These are phyloP conservation scores for Lycaon pictus DNA, from an alignment of 2,113 vertebrate genomes.

Conservation along the genomic window DNA sequence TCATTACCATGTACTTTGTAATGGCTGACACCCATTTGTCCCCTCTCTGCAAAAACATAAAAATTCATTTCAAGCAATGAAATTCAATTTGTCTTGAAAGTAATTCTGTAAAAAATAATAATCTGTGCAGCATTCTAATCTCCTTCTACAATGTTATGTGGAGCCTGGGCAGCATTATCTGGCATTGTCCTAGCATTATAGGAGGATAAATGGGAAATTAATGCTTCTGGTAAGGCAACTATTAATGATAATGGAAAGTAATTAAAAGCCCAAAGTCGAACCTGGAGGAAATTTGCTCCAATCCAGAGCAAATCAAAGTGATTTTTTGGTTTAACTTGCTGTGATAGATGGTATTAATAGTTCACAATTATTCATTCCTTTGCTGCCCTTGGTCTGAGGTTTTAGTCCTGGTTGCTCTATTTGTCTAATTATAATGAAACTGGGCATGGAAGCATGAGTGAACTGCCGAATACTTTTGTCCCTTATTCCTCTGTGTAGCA, in stretches of 20 bases:
- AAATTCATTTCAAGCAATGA: constrained; percentile 63
- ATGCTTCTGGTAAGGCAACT: constrained; percentile 71
- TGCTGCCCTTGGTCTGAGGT: background rate
- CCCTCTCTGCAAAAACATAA: constrained; percentile 62
- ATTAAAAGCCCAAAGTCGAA: constrained; percentile 76
- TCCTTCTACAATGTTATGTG: constrained; percentile 56
- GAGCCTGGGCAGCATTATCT: constrained; percentile 55
- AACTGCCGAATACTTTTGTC: background rate
- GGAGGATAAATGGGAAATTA: constrained; percentile 72
- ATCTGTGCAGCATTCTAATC: constrained; percentile 62
- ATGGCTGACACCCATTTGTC: constrained; percentile 63
- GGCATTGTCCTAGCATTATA: constrained; percentile 54
- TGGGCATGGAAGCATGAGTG: too few relatives aligned
- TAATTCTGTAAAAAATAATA: constrained; percentile 72
- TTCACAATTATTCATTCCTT: constrained; percentile 42
- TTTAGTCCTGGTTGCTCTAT: background rate
- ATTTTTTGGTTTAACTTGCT: constrained; percentile 54
- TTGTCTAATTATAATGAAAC: background rate
- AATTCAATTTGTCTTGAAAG: constrained; percentile 75
- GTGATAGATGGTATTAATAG: constrained; percentile 30
- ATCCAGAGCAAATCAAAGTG: constrained; percentile 70
- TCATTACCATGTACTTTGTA: constrained; percentile 47
- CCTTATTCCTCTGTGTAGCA: background rate
- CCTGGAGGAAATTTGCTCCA: constrained; percentile 51
- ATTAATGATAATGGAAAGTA: constrained; percentile 71